Percentiles rank a stretch among this genome's conserved stretches.
These are phyloP conservation scores for Trilocha varians DNA, from an alignment of 2,888 invertebrate genomes.

Conservation along the genomic window DNA sequence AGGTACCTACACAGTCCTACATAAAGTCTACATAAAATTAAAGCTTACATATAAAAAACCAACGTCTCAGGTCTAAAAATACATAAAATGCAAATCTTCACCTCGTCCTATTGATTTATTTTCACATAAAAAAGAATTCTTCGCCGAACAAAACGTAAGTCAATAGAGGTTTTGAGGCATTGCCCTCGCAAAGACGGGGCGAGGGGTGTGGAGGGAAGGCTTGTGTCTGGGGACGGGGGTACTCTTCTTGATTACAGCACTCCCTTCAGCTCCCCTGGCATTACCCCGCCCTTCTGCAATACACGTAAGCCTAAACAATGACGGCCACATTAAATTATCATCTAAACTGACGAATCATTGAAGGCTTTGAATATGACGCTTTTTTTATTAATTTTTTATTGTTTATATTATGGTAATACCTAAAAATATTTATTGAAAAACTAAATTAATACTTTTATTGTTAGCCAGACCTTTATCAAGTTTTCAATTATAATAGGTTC, in stretches of 20 bases:
- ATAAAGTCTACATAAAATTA: no score
- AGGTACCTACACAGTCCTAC: no score
- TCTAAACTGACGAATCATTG: constrained; percentile 23
- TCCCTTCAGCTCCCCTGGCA: constrained; percentile 33
- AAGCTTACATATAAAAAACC: no score
- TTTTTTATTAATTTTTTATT: neutral
- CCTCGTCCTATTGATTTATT: no score
- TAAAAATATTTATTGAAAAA: no score
- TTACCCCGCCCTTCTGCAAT: constrained; percentile 39
- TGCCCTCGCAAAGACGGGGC: constrained; percentile 46
- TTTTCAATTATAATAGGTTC: no score
- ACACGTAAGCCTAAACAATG: constrained; percentile 55
- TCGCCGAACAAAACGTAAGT: constrained; percentile 55
- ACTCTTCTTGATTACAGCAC: constrained; percentile 73
- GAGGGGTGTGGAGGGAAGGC: constrained; percentile 15
- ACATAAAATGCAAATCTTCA: no score
- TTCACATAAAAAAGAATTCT: constrained; percentile 58
- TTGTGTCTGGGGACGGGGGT: constrained; percentile 63
- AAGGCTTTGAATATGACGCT: constrained; percentile 9
- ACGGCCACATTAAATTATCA: constrained; percentile 35
- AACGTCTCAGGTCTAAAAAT: no score
- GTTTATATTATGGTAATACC: no score
- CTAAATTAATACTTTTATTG: neutral
- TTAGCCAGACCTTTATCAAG: no score
- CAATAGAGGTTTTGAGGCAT: constrained; percentile 68